phyloP scores from a whole-genome alignment of 2,888 invertebrate genomes.

The Apamea epomidion region DNA sequence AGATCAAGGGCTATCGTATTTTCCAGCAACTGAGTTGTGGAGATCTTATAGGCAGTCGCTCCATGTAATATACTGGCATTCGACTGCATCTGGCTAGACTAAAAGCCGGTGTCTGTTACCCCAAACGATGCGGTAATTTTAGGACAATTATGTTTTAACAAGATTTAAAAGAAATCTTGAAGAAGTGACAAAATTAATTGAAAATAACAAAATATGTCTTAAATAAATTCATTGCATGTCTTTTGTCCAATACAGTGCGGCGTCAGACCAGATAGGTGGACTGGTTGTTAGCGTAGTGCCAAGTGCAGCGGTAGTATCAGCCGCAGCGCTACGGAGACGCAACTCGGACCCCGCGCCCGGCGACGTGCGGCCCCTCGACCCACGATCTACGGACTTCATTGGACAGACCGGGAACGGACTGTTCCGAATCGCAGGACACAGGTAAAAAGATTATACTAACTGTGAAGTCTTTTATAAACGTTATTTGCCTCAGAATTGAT shows the following conservation, averaged over 20 bases:
- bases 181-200: background rate
- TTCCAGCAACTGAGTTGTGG: background rate
- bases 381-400: slow-evolving; percentile 89
- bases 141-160: background rate
- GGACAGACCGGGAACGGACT: slow-evolving; percentile 91
- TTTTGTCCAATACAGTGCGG: slow-evolving; percentile 66
- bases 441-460: slow-evolving; percentile 71
- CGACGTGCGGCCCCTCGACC: slow-evolving; percentile 90
- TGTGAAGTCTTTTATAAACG: background rate
- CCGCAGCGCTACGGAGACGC: slow-evolving; percentile 91
- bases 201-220: background rate
- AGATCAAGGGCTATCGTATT: background rate
- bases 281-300: slow-evolving; percentile 68
- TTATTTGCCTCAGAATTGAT: background rate
- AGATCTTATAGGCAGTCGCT: background rate
- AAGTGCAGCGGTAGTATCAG: slow-evolving; percentile 78
- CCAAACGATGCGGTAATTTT: background rate
- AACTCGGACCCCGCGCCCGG: slow-evolving; percentile 93
- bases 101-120: no score
- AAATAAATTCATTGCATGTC: background rate
- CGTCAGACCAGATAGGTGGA: slow-evolving; percentile 78
- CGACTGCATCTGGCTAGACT: background rate
- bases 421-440: slow-evolving; percentile 94
- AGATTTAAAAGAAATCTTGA: background rate
- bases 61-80: background rate